Evolutionary conservation across 2,888 invertebrate genomes (phyloP), one percentile per base, ranked within the genome.

Genomic region (Neoaliturus tenellus): DNA sequence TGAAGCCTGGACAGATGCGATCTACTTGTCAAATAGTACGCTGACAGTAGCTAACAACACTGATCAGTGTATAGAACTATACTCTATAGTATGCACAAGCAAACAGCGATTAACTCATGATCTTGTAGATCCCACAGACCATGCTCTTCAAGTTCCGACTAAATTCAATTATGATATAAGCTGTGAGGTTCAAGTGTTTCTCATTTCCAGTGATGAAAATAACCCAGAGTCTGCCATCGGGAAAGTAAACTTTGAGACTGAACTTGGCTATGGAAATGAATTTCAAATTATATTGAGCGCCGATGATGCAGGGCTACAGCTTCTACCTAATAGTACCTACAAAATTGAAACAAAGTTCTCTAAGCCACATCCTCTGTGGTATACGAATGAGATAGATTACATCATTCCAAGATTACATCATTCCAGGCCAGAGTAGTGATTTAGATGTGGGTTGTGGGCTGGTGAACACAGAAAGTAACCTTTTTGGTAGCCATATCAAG

Each of bases 291-390:
- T 20, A 5, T 31, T 62, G 31, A 62, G 28, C 20, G 3, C 55
- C 3, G 31, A 62, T 12, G 17, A 28, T 28, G 31, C 12, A 28
- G 31, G 28, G 28, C 31, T 62, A 28, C 14, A 17, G 1, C 17
- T 62, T 3, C 62, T 14, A 62, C 62, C 62, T 28, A 28, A 31
- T 17, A 31, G 31, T 12, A 62, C 28, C 28, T 62, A 62, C 28
- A 62, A 25, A 12, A 62, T 62, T 8, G 62, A 28, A 14, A 62
- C 62, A 25, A 62, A 8, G 14, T 62, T 62, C 17, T 28, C 62
- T 28, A 62, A 62, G 62, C 62, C 62, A 10, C 62, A 62, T 17
- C 62, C 62, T 12, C 28, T 62, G 62, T 62, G 62, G 62, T 62
- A 62, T 17, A 12, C 14, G 25, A 25, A 1, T 62, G 62, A 28